Conservation (phyloP, 2,113 vertebrate species). For the Hippocampus zosterae region DNA sequence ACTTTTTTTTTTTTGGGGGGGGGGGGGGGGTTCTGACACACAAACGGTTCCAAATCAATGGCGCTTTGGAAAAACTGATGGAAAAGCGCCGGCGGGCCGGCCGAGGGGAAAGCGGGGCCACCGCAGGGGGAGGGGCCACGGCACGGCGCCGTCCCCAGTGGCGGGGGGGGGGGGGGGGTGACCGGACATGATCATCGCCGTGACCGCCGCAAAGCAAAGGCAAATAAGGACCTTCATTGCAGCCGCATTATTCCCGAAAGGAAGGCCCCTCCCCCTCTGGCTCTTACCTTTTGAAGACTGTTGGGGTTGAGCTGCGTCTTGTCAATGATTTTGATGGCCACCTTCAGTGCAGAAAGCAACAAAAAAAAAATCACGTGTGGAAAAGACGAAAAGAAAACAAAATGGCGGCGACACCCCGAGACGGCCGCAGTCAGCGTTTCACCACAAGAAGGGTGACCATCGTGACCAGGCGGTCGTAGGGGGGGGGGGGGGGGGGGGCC, state of each 20-base stretch:
- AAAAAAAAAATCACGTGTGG: background rate
- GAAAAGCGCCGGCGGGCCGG: conserved; percentile 54
- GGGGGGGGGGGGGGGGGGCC: too few species aligned
- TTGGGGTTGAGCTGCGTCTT: conserved; percentile 2
- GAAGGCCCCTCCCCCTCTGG: too few species aligned
- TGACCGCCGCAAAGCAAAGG: too few species aligned
- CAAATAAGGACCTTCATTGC: too few species aligned
- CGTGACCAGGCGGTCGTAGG: too few species aligned
- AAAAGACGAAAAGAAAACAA: background rate
- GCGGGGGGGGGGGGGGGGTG: background rate
- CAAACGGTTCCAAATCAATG: conserved; percentile 62
- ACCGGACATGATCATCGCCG: too few species aligned
- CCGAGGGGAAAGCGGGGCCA: conserved; percentile 7
- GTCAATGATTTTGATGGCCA: conserved; percentile 1
- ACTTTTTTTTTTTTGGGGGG: conserved; percentile 46
- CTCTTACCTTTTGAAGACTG: conserved; percentile 2
- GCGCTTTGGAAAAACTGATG: conserved; percentile 70
- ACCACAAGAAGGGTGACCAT: too few species aligned
- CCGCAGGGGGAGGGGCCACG: background rate
- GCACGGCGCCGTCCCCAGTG: background rate
- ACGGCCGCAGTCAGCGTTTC: too few species aligned
- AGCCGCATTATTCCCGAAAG: too few species aligned
- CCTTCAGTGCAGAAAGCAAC: background rate
- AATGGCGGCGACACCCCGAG: too few species aligned
- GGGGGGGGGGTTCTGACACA: conserved; percentile 36